Percentiles rank a stretch among this genome's conserved stretches.
These are phyloP conservation scores for Chrysogorgia sp. DNA, from an alignment of 92 coral and sea anemone genomes.

Conservation along the genomic window DNA sequence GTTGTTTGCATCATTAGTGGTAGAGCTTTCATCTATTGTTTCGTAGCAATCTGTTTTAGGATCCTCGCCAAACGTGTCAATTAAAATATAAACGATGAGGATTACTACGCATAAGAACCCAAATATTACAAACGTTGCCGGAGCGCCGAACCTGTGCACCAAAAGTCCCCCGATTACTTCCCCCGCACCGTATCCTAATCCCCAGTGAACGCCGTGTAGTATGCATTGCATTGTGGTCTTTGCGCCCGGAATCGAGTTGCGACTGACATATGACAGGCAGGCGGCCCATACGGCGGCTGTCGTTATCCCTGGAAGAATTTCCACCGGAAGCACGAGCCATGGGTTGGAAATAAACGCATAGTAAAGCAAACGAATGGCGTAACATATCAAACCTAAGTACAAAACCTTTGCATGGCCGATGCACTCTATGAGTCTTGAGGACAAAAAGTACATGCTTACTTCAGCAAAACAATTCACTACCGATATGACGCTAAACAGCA, in stretches of 20 bases:
- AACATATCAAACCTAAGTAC: conserved; percentile 89
- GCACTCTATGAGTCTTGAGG: conserved; percentile 86
- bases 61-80: conserved; percentile 78
- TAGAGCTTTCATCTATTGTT: conserved; percentile 43
- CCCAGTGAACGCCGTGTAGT: conserved; percentile 99
- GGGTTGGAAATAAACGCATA: conserved; percentile 91
- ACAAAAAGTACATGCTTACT: conserved; percentile 98
- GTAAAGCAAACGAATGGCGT: conserved; percentile 83
- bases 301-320: conserved; percentile 95
- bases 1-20: conserved; percentile 37
- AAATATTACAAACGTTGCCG: conserved; percentile 87
- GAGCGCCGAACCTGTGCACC: conserved; percentile 97
- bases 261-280: conserved; percentile 95
- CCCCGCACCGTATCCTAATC: conserved; percentile 98
- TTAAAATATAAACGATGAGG: conserved; percentile 76
- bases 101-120: conserved; percentile 79
- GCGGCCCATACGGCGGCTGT: conserved; percentile 99
- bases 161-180: conserved; percentile 95
- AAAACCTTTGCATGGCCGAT: conserved; percentile 97
- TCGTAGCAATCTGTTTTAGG: conserved; percentile 62
- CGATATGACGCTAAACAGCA: conserved; percentile 92
- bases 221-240: conserved; percentile 99
- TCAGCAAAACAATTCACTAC: conserved; percentile 98
- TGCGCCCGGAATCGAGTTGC: conserved; percentile 98
- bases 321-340: conserved; percentile 95